Evolutionary conservation across 2,797 vertebrate species (phyloP), one percentile per base, ranked within the genome.

Genomic region (Pseudocheirus occidentalis): DNA sequence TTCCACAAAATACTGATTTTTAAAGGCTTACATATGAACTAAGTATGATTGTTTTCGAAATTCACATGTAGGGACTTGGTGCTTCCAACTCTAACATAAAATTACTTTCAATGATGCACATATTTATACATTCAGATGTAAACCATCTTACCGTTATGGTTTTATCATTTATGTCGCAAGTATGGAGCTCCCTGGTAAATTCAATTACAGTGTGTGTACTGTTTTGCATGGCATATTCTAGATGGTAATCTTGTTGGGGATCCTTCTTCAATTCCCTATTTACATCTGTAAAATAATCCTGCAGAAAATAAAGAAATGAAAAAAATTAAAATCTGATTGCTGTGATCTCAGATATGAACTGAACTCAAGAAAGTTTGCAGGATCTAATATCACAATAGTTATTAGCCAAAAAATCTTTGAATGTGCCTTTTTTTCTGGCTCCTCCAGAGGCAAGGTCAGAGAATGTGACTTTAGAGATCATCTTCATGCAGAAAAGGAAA

Each of bases 181-280:
- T 99, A 92, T 99, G 98, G 56, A 99, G 98, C 58, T 99, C 98
- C 97, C 99, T 98, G 97, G 98, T 99, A 97, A 99, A 99, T 90
- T 98, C 99, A 95, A 99, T 93, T 92, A 99, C 94, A 0, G 99
- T 99, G 92, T 99, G 99, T 5, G 99, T 99, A 58, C 97, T 98
- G 90, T 99, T 99, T 98, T 99, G 99, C 98, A 98, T 98, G 89
- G 98, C 99, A 59, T 99, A 99, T 31, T 99, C 99, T 91, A 99
- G 98, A 56, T 97, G 98, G 95, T 99, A 99, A 98, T 99, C 99
- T 97, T 99, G 99, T 59, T 99, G 98, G 34, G 96, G 24, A 55
- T 99, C 99, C 98, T 98, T 99, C 97, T 98, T 98, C 52, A 99
- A 98, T 73, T 98, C 98, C 98, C 99, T 99, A 92, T 98, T 98